phyloP scores from a whole-genome alignment of 2,888 invertebrate species.

The Hydrotaea diabolus region DNA sequence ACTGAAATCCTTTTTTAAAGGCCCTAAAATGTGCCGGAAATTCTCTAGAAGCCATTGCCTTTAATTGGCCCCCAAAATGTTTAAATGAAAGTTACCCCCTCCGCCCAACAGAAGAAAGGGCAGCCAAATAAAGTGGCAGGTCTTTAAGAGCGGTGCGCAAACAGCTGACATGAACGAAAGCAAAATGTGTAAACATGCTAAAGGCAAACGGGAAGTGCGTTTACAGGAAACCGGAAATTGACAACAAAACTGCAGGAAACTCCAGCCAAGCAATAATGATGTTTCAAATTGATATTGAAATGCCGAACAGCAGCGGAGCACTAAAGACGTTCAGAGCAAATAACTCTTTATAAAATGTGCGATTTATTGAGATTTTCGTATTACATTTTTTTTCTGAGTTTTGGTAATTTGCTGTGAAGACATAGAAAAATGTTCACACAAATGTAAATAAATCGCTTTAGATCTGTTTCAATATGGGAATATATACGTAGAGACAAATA shows the following conservation, averaged over 20 bases:
- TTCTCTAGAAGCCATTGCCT: not conserved
- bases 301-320: not conserved
- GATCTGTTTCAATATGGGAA: not conserved
- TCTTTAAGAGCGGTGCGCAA: not conserved
- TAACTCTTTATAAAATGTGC: constrained; percentile 23
- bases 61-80: not conserved
- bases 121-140: not conserved
- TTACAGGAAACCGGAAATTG: constrained; percentile 53
- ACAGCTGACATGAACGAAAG: not conserved
- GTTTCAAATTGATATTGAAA: constrained; percentile 23
- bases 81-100: not conserved
- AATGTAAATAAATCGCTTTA: constrained; percentile 33
- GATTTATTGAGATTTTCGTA: constrained; percentile 12
- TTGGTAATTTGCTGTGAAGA: not conserved
- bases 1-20: not conserved
- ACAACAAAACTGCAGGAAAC: constrained; percentile 39
- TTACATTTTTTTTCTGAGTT: not conserved
- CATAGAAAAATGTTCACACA: not conserved
- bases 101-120: constrained; percentile 1
- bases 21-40: not conserved
- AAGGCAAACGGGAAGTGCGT: constrained; percentile 43
- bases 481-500: not conserved
- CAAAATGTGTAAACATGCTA: constrained; percentile 24
- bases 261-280: constrained; percentile 12
- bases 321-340: not conserved